Conservation (phyloP, 2,888 invertebrate species). For the Lasioglossum oenotherae region DNA sequence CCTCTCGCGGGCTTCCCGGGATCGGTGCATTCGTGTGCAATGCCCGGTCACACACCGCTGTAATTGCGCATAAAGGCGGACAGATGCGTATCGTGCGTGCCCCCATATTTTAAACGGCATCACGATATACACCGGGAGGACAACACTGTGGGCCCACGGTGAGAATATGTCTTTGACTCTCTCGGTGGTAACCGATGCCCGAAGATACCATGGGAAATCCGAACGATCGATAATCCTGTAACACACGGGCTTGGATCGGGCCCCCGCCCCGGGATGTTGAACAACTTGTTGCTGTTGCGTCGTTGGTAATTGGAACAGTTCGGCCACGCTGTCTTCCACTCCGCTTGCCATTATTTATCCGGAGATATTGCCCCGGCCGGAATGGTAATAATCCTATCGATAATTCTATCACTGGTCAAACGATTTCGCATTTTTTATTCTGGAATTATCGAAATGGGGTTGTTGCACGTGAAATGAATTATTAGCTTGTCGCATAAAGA, state of each 20-base stretch:
- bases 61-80: slow-evolving; percentile 68
- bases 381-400: background rate
- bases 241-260: slow-evolving; percentile 24
- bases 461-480: background rate
- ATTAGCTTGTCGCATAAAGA: too few relatives aligned
- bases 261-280: slow-evolving; percentile 19
- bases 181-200: slow-evolving; percentile 40
- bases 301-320: slow-evolving; percentile 29
- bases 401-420: background rate
- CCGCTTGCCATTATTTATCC: background rate
- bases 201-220: slow-evolving; percentile 63
- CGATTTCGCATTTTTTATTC: background rate
- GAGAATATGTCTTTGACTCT: slow-evolving; percentile 61
- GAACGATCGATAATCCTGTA: slow-evolving; percentile 53
- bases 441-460: background rate
- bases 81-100: slow-evolving; percentile 68
- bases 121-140: slow-evolving; percentile 36
- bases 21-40: slow-evolving; percentile 66
- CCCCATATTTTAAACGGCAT: slow-evolving; percentile 68
- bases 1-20: slow-evolving; percentile 59
- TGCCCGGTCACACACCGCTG: slow-evolving; percentile 56
- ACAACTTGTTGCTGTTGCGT: slow-evolving; percentile 50
- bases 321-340: slow-evolving; percentile 4
- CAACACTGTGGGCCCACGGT: slow-evolving; percentile 35
- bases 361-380: background rate